These are phyloP conservation scores for Syngnathus typhle DNA, from an alignment of 2,113 vertebrate species.

Conservation along the genomic window DNA sequence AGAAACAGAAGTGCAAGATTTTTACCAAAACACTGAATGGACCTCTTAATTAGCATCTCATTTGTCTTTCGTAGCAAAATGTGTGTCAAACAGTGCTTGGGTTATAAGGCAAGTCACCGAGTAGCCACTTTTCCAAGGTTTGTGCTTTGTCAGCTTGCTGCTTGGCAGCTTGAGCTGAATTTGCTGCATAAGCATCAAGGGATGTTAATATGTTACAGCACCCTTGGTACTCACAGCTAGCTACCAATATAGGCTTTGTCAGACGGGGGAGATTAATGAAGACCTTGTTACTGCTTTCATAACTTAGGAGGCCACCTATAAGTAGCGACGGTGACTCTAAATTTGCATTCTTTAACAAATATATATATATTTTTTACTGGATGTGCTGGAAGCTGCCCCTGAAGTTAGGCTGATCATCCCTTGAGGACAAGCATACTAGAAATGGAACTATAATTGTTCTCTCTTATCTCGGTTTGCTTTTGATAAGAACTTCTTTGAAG, in stretches of 20 bases:
- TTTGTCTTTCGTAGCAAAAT: background rate
- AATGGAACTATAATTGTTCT: background rate
- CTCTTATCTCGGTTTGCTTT: slow-evolving; percentile 8
- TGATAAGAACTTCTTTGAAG: slow-evolving; percentile 9
- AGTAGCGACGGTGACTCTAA: background rate
- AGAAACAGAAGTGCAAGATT: background rate
- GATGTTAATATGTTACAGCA: slow-evolving; percentile 31
- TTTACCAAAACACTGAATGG: background rate
- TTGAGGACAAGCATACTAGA: slow-evolving; percentile 1
- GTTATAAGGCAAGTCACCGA: slow-evolving; percentile 14
- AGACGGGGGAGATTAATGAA: slow-evolving; percentile 20
- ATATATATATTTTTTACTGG: slow-evolving; percentile 7
- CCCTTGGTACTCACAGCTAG: slow-evolving; percentile 16
- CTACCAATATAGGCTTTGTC: slow-evolving; percentile 16
- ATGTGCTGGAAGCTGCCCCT: slow-evolving; percentile 2
- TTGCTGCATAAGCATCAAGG: slow-evolving; percentile 15
- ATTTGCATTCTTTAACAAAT: slow-evolving; percentile 1
- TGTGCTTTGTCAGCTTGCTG: slow-evolving; percentile 33
- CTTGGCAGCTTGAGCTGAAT: slow-evolving; percentile 27
- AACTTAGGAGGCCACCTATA: background rate
- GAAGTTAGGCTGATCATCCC: slow-evolving; percentile 10
- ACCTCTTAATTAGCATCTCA: background rate
- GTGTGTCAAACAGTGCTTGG: background rate
- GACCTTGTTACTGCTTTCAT: slow-evolving; percentile 16
- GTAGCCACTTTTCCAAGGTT: background rate